Evolutionary conservation across 2,113 vertebrate species (phyloP).

Genomic region (Gobiocypris rarus): DNA sequence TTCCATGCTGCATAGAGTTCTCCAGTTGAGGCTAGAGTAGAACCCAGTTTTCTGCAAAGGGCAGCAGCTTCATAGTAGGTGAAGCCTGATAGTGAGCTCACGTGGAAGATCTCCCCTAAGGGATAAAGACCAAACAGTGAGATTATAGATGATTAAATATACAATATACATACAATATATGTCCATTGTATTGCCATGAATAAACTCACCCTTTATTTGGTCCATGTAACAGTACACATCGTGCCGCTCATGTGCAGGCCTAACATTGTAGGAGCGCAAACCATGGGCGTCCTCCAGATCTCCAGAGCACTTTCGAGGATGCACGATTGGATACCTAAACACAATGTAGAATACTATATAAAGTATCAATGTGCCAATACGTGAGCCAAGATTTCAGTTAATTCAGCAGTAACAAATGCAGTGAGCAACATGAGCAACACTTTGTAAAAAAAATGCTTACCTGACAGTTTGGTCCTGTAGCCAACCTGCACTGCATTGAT

Average conservation of each 20-base stretch:
- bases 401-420: neutral
- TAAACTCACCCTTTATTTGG: constrained; percentile 77
- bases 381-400: neutral
- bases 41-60: constrained; percentile 85
- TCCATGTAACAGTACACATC: constrained; percentile 95
- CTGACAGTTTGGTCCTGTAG: constrained; percentile 92
- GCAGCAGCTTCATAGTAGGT: constrained; percentile 85
- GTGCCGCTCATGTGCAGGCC: constrained; percentile 80
- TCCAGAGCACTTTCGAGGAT: constrained; percentile 85
- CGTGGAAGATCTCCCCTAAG: constrained; percentile 90
- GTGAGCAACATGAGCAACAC: neutral
- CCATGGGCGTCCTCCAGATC: constrained; percentile 83
- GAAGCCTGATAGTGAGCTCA: constrained; percentile 83
- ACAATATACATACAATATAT: neutral
- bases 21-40: constrained; percentile 85
- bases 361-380: neutral
- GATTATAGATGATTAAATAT: neutral
- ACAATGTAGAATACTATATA: neutral
- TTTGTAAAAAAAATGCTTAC: constrained; percentile 66
- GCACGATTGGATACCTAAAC: constrained; percentile 89
- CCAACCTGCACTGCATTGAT: constrained; percentile 96
- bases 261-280: constrained; percentile 85
- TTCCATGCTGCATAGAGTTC: constrained; percentile 90
- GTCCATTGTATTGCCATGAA: neutral
- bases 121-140: neutral